These are phyloP conservation scores for Ptychoptera albimana DNA, from an alignment of 2,888 invertebrate genomes.

Conservation along the genomic window DNA sequence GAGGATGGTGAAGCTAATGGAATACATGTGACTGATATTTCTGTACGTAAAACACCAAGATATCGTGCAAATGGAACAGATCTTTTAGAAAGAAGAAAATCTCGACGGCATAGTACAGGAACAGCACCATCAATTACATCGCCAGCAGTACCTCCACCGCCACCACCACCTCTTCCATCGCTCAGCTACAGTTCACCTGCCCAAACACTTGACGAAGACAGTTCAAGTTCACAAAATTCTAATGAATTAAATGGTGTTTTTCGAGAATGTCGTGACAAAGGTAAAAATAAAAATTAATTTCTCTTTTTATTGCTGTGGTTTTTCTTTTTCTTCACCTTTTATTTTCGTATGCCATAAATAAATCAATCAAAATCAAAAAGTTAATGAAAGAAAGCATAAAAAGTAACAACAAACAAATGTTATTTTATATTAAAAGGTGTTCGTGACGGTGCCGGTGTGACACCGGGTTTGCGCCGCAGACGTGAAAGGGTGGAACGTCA, in stretches of 20 bases:
- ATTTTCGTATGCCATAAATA: not conserved
- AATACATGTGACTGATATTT: conserved; percentile 46
- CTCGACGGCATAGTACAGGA: conserved; percentile 57
- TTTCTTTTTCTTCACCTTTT: not conserved
- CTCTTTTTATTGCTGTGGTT: no score
- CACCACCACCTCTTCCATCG: conserved; percentile 6
- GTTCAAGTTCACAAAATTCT: conserved; percentile 37
- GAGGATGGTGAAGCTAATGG: conserved; percentile 37
- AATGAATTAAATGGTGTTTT: conserved; percentile 25
- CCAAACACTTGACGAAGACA: conserved; percentile 26
- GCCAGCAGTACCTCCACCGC: not conserved
- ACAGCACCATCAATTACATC: conserved; percentile 35
- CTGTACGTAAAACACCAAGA: conserved; percentile 55
- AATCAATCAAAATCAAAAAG: not conserved
- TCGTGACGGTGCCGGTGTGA: conserved; percentile 50
- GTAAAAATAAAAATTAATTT: not conserved
- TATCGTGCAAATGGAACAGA: conserved; percentile 40
- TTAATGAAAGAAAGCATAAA: not conserved
- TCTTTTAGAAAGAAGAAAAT: conserved; percentile 55
- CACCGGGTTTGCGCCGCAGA: conserved; percentile 61
- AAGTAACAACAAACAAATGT: not conserved
- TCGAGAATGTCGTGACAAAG: conserved; percentile 16
- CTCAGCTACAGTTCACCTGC: conserved; percentile 13
- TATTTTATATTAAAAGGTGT: conserved; percentile 8
- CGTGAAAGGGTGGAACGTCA: conserved; percentile 73